These are phyloP conservation scores for Carposina sasakii DNA, from an alignment of 1,140 invertebrate species.

Conservation along the genomic window DNA sequence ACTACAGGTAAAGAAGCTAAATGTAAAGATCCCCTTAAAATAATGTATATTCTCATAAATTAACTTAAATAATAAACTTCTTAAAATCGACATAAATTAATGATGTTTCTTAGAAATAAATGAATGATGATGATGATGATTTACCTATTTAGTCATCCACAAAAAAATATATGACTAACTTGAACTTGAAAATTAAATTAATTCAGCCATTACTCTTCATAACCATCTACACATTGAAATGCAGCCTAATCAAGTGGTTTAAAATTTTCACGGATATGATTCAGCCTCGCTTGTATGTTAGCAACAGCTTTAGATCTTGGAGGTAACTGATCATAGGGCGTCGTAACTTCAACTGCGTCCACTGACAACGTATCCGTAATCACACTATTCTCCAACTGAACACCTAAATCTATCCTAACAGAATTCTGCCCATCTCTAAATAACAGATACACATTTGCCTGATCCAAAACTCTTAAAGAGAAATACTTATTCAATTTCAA, in stretches of 20 bases:
- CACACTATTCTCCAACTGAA: constrained; percentile 32
- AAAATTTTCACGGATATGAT: neutral
- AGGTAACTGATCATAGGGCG: constrained; percentile 22
- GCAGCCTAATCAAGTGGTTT: neutral
- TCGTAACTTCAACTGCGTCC: constrained; percentile 24
- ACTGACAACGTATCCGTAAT: constrained; percentile 29
- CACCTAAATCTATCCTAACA: constrained; percentile 40
- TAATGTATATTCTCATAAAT: no score
- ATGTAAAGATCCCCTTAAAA: no score
- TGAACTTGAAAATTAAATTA: neutral
- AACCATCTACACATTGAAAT: neutral
- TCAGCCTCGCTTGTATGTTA: neutral
- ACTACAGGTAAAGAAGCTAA: no score
- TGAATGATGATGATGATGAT: no score
- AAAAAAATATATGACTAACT: neutral
- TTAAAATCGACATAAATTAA: no score
- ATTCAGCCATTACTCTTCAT: neutral
- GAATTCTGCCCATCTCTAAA: constrained; percentile 27
- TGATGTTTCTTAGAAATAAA: no score
- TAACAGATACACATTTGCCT: constrained; percentile 33
- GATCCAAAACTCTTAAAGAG: constrained; percentile 38
- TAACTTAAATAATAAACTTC: no score
- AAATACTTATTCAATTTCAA: constrained; percentile 43
- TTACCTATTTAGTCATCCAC: no score
- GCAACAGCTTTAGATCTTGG: constrained; percentile 10